phyloP scores from a whole-genome alignment of 2,888 invertebrate species.

The Thymelicus lineola region DNA sequence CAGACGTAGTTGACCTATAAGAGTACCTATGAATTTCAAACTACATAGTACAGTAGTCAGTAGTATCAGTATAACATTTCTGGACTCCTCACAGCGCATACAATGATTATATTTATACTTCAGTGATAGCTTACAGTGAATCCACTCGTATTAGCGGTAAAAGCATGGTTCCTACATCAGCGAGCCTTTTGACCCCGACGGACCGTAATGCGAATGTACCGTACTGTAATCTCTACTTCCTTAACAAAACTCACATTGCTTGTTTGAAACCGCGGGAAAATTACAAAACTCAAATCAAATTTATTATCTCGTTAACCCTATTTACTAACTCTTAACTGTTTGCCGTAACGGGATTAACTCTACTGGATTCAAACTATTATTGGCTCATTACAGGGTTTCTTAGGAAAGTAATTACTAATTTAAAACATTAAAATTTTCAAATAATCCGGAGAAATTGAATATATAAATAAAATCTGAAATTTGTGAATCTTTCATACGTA shows the following conservation, averaged over 20 bases:
- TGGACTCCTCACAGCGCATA: no score
- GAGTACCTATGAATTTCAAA: no score
- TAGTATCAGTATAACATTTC: no score
- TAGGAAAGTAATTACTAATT: no score
- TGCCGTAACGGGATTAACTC: slow-evolving; percentile 2
- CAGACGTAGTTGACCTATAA: no score
- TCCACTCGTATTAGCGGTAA: slow-evolving; percentile 23
- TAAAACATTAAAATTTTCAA: no score
- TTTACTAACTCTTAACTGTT: slow-evolving; percentile 19
- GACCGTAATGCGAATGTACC: slow-evolving; percentile 31
- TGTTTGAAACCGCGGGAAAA: slow-evolving; percentile 24
- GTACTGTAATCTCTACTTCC: slow-evolving; percentile 27
- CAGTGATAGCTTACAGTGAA: background rate
- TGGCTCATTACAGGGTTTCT: no score
- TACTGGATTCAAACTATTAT: background rate
- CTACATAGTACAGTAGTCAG: no score
- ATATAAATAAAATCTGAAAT: no score
- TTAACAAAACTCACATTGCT: background rate
- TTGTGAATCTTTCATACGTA: no score
- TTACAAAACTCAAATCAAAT: slow-evolving; percentile 12
- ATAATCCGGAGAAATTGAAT: no score
- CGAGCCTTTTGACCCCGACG: slow-evolving; percentile 29
- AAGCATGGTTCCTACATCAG: slow-evolving; percentile 12
- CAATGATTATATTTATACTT: no score
- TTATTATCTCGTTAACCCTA: slow-evolving; percentile 9